These are phyloP conservation scores for Tachyglossus aculeatus DNA, from an alignment of 2,797 vertebrate species.

Conservation along the genomic window DNA sequence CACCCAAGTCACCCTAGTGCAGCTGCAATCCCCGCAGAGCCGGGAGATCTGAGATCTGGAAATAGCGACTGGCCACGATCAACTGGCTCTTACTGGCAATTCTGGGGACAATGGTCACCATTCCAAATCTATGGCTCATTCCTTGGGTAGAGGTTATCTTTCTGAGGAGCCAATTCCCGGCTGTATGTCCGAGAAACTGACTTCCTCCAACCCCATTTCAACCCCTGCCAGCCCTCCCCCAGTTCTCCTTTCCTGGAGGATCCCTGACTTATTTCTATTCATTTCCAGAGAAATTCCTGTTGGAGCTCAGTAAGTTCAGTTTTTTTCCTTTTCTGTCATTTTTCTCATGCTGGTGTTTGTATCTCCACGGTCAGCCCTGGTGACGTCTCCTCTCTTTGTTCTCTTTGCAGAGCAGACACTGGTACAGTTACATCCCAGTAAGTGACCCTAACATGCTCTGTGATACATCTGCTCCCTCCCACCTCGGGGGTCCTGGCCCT, in stretches of 20 bases:
- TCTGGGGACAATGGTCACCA: too few species aligned
- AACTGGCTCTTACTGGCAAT: too few species aligned
- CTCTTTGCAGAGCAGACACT: conserved; percentile 44
- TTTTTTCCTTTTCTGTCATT: background rate
- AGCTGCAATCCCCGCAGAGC: too few species aligned
- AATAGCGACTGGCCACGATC: too few species aligned
- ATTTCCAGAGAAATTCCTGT: conserved; percentile 52
- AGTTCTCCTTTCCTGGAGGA: background rate
- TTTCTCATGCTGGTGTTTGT: background rate
- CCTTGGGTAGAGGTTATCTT: too few species aligned
- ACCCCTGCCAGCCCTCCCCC: too few species aligned
- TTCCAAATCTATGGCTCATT: too few species aligned
- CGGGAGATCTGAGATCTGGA: too few species aligned
- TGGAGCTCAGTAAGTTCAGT: conserved; percentile 54
- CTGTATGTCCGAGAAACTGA: too few species aligned
- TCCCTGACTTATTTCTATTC: conserved; percentile 31
- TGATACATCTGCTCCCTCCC: background rate
- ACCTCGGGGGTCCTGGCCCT: background rate
- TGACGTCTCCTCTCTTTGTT: conserved; percentile 10
- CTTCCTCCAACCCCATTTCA: too few species aligned
- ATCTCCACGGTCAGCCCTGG: background rate
- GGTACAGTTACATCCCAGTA: conserved; percentile 42
- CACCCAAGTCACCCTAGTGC: too few species aligned
- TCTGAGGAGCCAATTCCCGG: too few species aligned
- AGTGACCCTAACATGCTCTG: conserved; percentile 9